Percentiles rank a stretch among this genome's conserved stretches.
These are phyloP conservation scores for Augochlora pura DNA, from an alignment of 1,140 invertebrate species.

Conservation along the genomic window DNA sequence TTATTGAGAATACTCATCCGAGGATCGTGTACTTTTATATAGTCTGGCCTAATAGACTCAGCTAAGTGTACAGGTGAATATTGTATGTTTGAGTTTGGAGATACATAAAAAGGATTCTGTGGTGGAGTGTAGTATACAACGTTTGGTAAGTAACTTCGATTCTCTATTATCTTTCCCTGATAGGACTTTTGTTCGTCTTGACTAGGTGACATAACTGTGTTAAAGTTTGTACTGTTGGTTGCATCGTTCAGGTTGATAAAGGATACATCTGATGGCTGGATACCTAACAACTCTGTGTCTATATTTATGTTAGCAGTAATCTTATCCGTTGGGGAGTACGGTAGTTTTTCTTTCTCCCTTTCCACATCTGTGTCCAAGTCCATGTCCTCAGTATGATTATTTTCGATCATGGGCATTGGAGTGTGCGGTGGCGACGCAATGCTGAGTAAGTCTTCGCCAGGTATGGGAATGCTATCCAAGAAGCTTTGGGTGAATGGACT, in stretches of 20 bases:
- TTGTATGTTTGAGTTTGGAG: constrained; percentile 40
- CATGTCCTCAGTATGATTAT: constrained; percentile 73
- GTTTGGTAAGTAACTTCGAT: constrained; percentile 27
- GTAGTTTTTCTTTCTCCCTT: constrained; percentile 68
- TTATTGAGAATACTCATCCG: not conserved
- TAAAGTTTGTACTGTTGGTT: constrained; percentile 34
- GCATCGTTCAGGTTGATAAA: constrained; percentile 53
- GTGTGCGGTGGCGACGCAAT: constrained; percentile 31
- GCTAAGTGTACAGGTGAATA: constrained; percentile 61
- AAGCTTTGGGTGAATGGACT: constrained; percentile 74
- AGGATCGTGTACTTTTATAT: constrained; percentile 20
- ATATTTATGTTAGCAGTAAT: constrained; percentile 53
- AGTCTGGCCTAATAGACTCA: constrained; percentile 23
- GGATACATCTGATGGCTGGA: constrained; percentile 61
- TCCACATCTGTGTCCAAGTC: constrained; percentile 77
- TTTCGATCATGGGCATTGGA: constrained; percentile 33
- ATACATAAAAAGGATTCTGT: constrained; percentile 12
- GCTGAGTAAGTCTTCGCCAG: constrained; percentile 51
- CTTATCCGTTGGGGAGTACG: constrained; percentile 75
- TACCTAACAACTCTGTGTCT: constrained; percentile 53
- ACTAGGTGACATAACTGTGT: constrained; percentile 2
- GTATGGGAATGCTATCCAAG: constrained; percentile 60
- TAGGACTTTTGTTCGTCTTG: constrained; percentile 20
- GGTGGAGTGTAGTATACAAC: not conserved
- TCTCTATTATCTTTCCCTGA: constrained; percentile 35